phyloP scores from a whole-genome alignment of 2,888 invertebrate genomes.

The Linnaemya tessellans region DNA sequence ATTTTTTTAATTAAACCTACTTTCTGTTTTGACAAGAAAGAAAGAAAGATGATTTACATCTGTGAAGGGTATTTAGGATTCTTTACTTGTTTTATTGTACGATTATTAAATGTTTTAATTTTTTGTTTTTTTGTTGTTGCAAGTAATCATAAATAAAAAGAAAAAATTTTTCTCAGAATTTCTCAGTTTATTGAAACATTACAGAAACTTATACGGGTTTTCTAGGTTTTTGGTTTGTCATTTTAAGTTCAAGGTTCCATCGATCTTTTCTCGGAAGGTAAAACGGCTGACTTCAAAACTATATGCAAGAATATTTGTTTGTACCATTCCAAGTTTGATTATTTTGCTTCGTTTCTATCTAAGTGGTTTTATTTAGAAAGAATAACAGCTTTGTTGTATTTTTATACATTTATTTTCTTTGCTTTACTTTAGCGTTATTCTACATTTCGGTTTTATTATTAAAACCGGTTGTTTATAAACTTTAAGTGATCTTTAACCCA shows the following conservation, averaged over 20 bases:
- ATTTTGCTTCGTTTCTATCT: slow-evolving; percentile 11
- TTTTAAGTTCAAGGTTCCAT: slow-evolving; percentile 35
- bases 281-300: neutral
- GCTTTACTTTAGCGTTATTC: neutral
- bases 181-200: neutral
- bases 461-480: slow-evolving; percentile 67
- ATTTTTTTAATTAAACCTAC: no score
- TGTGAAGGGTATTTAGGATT: no score
- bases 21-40: no score
- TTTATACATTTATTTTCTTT: no score
- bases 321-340: neutral
- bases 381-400: slow-evolving; percentile 27
- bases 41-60: no score
- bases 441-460: slow-evolving; percentile 17
- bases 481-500: slow-evolving; percentile 69
- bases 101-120: no score
- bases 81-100: no score
- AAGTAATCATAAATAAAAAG: no score
- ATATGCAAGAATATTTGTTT: neutral
- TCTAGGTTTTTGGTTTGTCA: neutral
- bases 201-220: neutral
- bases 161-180: no score
- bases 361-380: slow-evolving; percentile 59
- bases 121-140: no score
- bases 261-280: neutral